phyloP scores from a whole-genome alignment of 2,113 vertebrate genomes.

The Austrofundulus limnaeus region DNA sequence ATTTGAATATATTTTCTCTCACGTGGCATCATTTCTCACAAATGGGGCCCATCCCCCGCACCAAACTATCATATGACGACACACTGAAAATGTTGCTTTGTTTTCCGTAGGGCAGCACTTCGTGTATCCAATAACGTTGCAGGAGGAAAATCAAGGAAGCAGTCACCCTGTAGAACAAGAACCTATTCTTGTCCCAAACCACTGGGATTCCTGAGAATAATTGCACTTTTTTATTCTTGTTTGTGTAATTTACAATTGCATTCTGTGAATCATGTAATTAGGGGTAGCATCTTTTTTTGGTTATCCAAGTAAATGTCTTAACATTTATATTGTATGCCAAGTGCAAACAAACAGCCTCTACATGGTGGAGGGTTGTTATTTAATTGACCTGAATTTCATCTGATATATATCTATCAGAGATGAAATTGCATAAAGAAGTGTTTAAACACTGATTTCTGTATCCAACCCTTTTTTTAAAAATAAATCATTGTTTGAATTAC shows the following conservation, averaged over 20 bases:
- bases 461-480: too few species aligned
- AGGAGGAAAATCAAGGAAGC: slow-evolving; percentile 38
- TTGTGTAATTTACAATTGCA: too few species aligned
- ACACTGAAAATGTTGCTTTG: slow-evolving; percentile 57
- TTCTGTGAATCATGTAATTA: neutral
- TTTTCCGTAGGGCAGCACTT: slow-evolving; percentile 36
- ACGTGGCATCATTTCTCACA: slow-evolving; percentile 49
- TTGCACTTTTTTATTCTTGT: neutral
- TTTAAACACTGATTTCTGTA: too few species aligned
- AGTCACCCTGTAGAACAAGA: neutral
- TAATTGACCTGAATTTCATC: too few species aligned
- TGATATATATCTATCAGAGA: neutral
- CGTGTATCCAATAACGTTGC: slow-evolving; percentile 39
- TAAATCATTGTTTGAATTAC: too few species aligned
- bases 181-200: neutral
- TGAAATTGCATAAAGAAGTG: neutral
- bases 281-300: neutral
- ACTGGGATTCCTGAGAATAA: neutral
- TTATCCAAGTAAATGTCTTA: too few species aligned
- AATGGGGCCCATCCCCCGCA: slow-evolving; percentile 41
- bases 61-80: slow-evolving; percentile 60
- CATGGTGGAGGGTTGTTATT: too few species aligned
- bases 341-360: too few species aligned
- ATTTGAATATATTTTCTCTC: slow-evolving; percentile 53
- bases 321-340: too few species aligned